Evolutionary conservation across 2,888 invertebrate genomes (phyloP).

Genomic region (Osedax frankpressi): DNA sequence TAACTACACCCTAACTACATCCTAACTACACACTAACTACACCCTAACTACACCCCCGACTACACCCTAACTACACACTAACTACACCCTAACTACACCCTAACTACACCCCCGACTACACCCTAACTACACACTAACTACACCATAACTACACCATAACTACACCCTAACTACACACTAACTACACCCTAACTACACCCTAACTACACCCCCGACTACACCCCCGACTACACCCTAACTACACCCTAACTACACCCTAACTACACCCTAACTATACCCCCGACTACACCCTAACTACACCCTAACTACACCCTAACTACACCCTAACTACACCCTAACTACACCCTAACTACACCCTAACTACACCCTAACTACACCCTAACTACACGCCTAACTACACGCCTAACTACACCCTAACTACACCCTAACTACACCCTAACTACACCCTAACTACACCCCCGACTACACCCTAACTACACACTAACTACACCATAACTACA

Average conservation of each 20-base stretch:
- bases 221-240: constrained; percentile 48
- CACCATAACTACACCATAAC: neutral
- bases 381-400: neutral
- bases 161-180: neutral
- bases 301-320: neutral
- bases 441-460: neutral
- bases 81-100: neutral
- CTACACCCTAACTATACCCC: neutral
- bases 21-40: neutral
- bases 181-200: neutral
- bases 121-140: neutral
- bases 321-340: neutral
- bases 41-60: neutral
- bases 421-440: neutral
- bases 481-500: neutral
- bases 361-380: neutral
- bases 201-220: neutral
- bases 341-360: neutral
- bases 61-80: neutral
- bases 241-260: neutral
- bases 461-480: neutral
- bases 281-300: neutral
- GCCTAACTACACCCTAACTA: constrained; percentile 48
- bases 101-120: neutral
- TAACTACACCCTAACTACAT: no score